Base-by-base conservation (phyloP, 2,113 vertebrate genomes). In the Brienomyrus brachyistius region DNA sequence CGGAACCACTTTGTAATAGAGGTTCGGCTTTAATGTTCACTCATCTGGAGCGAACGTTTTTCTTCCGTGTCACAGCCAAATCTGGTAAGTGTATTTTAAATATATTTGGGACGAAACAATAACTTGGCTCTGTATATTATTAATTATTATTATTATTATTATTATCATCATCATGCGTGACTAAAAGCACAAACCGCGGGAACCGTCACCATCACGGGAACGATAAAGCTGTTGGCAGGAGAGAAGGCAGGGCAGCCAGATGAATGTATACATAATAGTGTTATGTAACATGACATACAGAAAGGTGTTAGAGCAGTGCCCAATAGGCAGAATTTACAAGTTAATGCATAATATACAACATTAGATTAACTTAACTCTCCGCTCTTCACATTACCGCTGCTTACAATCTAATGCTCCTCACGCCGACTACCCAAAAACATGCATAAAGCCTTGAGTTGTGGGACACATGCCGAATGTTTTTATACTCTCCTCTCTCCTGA, bases 1-100 rank as follows among this genome's bases (percentile, higher is more conserved):
- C 83, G 21, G 17, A 54, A 51, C n/a, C 45, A 19, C 80, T 21
- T 21, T 40, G 89, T 43, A 62, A 31, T 52, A 62, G 23, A 21
- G 40, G 59, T n/a, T 87, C 45, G 17, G 35, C 45, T 70, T 90
- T 50, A 87, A 90, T 90, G 89, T 52, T 90, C n/a, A n/a, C 3
- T 80, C 48, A 87, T 47, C 50, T 35, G 31, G 35, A 43, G 66
- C 27, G 88, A 52, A 27, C 77, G 51, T n/a, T 84, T 45, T 48
- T 59, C 35, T 27, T 84, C 84, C 51, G 4, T 80, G 56, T 52
- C 40, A 27, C 52, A 59, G 51, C 80, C 23, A 84, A 56, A 89
- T 59, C 51, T 21, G 89, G 88, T 89, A 54, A 84, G 89, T 47
- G 15, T n/a, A 47, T 35, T 80, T 80, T 80, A 4, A 52, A 52